Evolutionary conservation across 2,113 vertebrate genomes (phyloP).

Genomic region (Salvelinus alpinus): DNA sequence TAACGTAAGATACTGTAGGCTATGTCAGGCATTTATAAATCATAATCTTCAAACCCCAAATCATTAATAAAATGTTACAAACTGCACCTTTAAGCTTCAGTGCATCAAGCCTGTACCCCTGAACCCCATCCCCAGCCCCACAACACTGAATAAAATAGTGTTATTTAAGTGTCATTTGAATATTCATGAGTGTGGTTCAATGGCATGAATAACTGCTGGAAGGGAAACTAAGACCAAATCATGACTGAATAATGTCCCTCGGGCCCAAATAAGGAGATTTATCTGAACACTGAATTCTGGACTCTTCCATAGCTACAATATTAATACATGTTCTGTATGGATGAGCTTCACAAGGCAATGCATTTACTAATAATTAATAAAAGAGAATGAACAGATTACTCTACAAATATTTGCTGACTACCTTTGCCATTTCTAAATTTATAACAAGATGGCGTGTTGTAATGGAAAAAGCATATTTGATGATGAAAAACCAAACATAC

Average conservation of each 20-base stretch:
- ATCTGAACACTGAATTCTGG: conserved; percentile 15
- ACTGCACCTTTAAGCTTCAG: conserved; percentile 25
- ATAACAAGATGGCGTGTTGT: background rate
- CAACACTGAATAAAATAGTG: conserved; percentile 65
- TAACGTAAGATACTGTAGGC: too few species aligned
- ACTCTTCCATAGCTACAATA: background rate
- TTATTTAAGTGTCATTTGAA: conserved; percentile 88
- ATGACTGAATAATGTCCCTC: conserved; percentile 93
- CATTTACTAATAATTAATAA: conserved; percentile 4
- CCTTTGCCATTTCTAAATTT: background rate
- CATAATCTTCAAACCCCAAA: background rate
- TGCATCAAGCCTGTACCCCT: conserved; percentile 33
- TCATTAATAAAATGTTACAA: background rate
- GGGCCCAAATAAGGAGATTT: conserved; percentile 45
- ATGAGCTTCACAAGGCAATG: background rate
- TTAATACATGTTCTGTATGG: background rate
- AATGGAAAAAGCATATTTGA: background rate
- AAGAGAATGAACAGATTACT: background rate
- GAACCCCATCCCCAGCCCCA: conserved; percentile 29
- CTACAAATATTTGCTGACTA: background rate
- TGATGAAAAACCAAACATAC: background rate
- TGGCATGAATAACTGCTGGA: conserved; percentile 99
- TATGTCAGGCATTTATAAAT: too few species aligned
- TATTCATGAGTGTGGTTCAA: conserved; percentile 99
- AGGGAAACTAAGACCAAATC: conserved; percentile 94